Evolutionary conservation across 2,113 vertebrate species (phyloP).

Genomic region (Lepisosteus osseus): DNA sequence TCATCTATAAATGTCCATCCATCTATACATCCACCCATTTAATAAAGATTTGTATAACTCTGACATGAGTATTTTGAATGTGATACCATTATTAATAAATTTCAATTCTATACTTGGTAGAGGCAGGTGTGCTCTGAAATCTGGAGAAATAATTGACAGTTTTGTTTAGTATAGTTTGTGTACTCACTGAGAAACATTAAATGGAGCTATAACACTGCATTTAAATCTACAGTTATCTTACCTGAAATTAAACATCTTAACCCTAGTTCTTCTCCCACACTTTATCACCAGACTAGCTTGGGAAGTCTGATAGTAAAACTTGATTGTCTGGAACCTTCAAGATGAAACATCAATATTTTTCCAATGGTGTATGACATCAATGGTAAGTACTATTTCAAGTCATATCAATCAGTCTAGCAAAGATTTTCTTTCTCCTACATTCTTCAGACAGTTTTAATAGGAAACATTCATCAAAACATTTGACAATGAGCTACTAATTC

Average conservation of each 20-base stretch:
- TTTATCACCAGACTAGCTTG: background rate
- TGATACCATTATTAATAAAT: no score
- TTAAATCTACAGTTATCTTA: background rate
- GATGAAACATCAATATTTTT: background rate
- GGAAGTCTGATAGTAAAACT: background rate
- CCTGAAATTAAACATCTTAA: background rate
- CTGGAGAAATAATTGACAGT: background rate
- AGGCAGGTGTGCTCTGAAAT: no score
- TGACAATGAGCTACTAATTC: constrained; percentile 37
- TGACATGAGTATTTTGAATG: no score
- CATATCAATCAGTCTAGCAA: constrained; percentile 47
- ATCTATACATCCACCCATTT: no score
- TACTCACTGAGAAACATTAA: background rate
- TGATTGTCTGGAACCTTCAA: background rate
- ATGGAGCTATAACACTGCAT: background rate
- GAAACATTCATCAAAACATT: constrained; percentile 53
- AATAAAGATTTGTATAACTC: no score
- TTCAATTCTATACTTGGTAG: no score
- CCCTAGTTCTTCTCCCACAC: background rate
- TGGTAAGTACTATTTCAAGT: constrained; percentile 55
- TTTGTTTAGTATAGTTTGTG: background rate
- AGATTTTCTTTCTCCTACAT: constrained; percentile 24
- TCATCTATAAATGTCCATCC: no score
- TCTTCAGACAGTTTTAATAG: constrained; percentile 57
- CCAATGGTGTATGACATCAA: constrained; percentile 41